Evolutionary conservation across 2,888 invertebrate species (phyloP), one percentile per base, ranked within the genome.

Genomic region (Stenurella melanura): DNA sequence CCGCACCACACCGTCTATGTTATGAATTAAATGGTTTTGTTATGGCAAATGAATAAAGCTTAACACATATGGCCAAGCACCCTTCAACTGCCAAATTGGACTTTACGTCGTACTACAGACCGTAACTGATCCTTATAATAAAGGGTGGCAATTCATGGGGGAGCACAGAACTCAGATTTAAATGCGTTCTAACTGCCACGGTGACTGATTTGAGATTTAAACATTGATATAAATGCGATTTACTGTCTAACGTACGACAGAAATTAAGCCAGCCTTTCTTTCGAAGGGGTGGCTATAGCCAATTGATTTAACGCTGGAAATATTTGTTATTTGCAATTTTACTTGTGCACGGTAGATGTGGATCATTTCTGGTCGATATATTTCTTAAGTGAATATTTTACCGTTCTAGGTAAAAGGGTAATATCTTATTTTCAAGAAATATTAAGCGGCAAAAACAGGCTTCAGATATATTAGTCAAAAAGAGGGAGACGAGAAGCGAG

Each of bases 71-170:
- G 70, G 34, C 57, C 38, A 57, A 70, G 70, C 19, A 58, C 34
- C 56, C 38, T 60, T 18, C 70, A 70, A 58, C 70, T 70, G 58
- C 60, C 70, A 15, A 70, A 17, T 60, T 42, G 70, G 34, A 58
- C 17, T 34, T 38, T 63, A 38, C 34, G 57, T 19, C 19, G 56
- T 42, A 34, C 30, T 58, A 58, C 42, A 42, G 60, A 50, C 50
- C 50, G 50, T 68, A 68, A 70, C 70, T 58, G 60, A 70, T 60
- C 58, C 70, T 38, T 42, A 58, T 42, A 38, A 60, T 50, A 19
- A 70, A 70, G 60, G 60, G 70, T 58, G 58, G 50, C 34, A 42
- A 64, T 18, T 10, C 42, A 42, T 42, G 42, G 64, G 64, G 64
- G 64, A 26, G 18, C 19, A 64, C 64, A 42, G 50, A 38, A 64